These are phyloP conservation scores for Trididemnum nubilum DNA, from an alignment of 23 tunicate species.

Conservation along the genomic window DNA sequence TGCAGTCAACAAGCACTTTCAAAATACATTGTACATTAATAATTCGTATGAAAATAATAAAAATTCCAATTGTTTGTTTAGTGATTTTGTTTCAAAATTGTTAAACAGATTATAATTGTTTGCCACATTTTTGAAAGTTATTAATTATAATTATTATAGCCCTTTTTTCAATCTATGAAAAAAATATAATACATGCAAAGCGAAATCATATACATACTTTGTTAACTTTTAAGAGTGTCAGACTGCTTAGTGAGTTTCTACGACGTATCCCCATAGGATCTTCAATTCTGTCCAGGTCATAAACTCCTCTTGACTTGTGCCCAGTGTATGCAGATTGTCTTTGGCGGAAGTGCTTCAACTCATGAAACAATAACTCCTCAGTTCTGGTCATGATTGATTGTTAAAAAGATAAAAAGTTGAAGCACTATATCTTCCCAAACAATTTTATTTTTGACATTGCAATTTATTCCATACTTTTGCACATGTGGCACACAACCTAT, in stretches of 20 bases:
- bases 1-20: too few species aligned
- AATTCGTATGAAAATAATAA: too few species aligned
- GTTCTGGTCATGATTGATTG: conserved; percentile 4
- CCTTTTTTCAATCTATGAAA: too few species aligned
- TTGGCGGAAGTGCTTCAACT: not conserved
- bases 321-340: conserved; percentile 1
- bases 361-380: not conserved
- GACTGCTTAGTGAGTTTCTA: conserved; percentile 19
- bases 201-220: too few species aligned
- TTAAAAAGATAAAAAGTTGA: not conserved
- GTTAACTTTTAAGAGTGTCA: conserved; percentile 20
- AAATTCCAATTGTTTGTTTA: too few species aligned
- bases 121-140: too few species aligned
- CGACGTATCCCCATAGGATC: conserved; percentile 8
- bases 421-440: not conserved
- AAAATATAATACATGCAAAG: too few species aligned
- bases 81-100: too few species aligned
- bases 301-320: conserved; percentile 35
- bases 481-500: not conserved
- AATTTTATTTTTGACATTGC: not conserved
- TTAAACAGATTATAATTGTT: too few species aligned
- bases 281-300: conserved; percentile 34
- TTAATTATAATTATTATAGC: too few species aligned
- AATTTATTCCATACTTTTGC: not conserved
- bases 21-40: too few species aligned